Percentiles rank a stretch among this genome's conserved stretches.
These are phyloP conservation scores for Thinocorus orbignyianus DNA, from an alignment of 2,113 vertebrate genomes.

Conservation along the genomic window DNA sequence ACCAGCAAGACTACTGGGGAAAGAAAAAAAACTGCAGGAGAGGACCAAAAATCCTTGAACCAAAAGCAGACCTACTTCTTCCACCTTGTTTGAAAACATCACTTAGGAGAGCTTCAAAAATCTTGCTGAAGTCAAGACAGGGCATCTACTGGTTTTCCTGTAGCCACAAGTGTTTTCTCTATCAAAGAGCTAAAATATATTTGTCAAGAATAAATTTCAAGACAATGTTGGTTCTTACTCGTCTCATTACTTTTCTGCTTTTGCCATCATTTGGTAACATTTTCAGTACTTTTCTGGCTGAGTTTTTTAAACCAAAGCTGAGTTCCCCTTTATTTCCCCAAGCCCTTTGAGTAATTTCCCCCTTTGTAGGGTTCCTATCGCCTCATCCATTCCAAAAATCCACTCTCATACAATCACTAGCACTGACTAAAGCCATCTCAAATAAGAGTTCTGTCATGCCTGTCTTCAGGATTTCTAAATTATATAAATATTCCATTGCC, in stretches of 20 bases:
- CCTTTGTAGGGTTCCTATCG: neutral
- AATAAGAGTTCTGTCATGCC: neutral
- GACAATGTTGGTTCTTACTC: neutral
- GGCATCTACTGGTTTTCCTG: neutral
- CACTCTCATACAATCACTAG: neutral
- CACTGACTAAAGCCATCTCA: neutral
- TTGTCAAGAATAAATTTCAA: neutral
- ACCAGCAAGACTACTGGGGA: neutral
- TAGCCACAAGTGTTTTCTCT: neutral
- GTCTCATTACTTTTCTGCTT: neutral
- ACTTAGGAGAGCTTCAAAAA: neutral
- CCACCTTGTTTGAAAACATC: neutral
- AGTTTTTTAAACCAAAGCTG: neutral
- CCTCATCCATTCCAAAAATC: neutral
- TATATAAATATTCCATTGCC: neutral
- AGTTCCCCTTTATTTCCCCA: neutral
- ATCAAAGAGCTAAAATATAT: neutral
- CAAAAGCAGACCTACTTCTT: neutral
- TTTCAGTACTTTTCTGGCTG: neutral
- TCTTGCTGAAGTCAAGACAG: neutral
- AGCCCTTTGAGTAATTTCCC: neutral
- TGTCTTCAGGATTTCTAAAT: neutral
- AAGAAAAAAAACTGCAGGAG: neutral
- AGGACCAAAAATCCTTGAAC: neutral
- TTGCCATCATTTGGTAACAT: neutral